Base-by-base conservation (phyloP, 2,797 vertebrate species). In the Acipenser transmontanus region DNA sequence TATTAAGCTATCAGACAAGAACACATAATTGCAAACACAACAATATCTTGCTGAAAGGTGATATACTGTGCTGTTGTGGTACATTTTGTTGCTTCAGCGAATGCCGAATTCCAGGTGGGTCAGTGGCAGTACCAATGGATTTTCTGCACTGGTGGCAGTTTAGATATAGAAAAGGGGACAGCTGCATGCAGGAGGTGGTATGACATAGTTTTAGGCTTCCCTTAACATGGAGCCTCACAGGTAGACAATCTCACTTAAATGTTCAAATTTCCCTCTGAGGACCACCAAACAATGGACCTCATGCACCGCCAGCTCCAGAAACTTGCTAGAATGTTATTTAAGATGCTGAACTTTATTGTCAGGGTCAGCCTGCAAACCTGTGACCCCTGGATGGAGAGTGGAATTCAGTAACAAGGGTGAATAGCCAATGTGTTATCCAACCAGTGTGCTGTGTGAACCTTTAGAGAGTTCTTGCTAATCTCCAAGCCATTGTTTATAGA, bases 391-490 rank as follows among this genome's bases (percentile, higher is more conserved):
- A 80, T 64, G 74, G 75, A 70, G 71, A 73, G 78, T 77, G 77
- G 76, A 77, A 76, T 74, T 76, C 76, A 71, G 50, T 9, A 9
- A 47, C 14, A 50, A 56, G 14, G 57, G 74, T 73, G 77, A 84
- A 84, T 78, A 83, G 74, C 78, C 71, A 75, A 86, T 82, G 84
- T 87, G 87, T 84, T 76, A 77, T 82, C 70, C 66, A 73, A 34
- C 81, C 76, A 82, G 80, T 77, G 84, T 4, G 4, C 77, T 63
- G 78, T 78, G 79, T 88, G 88, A 89, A 87, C 87, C 71, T 71
- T 74, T 69, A 70, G 72, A 34, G 34, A 75, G 67, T 78, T 78
- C 79, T 80, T 81, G 82, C 76, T 81, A 87, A 87, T 87, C 86
- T 82, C 34, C 34, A 34, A 34, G 34, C 34, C 34, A 34, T 34